These are phyloP conservation scores for Gadopsis bispinosus DNA, from an alignment of 2,797 vertebrate species.

Conservation along the genomic window DNA sequence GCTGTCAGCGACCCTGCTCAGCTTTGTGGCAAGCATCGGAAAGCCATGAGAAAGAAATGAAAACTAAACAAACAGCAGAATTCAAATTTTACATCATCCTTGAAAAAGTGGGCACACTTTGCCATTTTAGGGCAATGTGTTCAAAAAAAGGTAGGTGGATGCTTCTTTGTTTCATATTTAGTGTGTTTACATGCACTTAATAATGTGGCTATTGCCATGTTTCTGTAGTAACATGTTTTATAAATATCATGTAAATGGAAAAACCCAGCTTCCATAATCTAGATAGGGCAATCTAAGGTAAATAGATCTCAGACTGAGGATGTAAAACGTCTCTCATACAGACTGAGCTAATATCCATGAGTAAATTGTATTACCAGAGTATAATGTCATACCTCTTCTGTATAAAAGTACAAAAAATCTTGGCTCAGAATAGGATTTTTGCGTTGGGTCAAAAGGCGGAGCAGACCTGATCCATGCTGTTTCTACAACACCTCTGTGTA, in stretches of 20 bases:
- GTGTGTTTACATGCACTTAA: background rate
- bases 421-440: background rate
- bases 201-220: background rate
- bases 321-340: background rate
- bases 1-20: slow-evolving; percentile 38
- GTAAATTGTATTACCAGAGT: background rate
- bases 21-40: slow-evolving; percentile 24
- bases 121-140: background rate
- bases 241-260: background rate
- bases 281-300: background rate
- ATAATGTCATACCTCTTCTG: too few relatives aligned
- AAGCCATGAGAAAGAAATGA: slow-evolving; percentile 20
- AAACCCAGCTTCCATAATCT: background rate
- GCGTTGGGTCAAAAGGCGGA: background rate
- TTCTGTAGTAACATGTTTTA: background rate
- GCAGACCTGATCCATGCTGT: background rate
- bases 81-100: background rate
- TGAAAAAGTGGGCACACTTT: background rate
- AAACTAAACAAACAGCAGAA: slow-evolving; percentile 1
- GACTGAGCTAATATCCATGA: background rate
- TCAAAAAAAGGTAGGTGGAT: background rate
- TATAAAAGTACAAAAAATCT: background rate
- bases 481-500: background rate
- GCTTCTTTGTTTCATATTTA: background rate
- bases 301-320: background rate